Conservation (phyloP, 2,113 vertebrate species). For the Crotalus tigris region DNA sequence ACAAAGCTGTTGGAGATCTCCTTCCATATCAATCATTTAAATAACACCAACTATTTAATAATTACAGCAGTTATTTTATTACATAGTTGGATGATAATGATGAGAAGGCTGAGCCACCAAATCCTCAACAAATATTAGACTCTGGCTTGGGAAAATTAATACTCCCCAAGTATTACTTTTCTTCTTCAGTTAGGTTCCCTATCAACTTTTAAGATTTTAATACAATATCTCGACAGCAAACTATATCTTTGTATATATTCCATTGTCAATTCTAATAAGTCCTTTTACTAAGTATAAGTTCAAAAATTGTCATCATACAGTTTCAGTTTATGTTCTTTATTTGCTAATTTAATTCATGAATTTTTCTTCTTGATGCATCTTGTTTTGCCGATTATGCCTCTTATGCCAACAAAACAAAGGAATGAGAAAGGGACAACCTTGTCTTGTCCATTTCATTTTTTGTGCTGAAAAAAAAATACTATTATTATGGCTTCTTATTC, state of each 20-base stretch:
- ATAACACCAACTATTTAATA: not conserved
- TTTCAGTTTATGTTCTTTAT: not conserved
- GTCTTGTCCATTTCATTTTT: not conserved
- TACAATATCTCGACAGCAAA: not conserved
- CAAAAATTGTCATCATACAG: not conserved
- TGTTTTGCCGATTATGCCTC: not conserved
- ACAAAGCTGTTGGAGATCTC: not conserved
- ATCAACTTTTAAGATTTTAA: not conserved
- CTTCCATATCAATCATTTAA: not conserved
- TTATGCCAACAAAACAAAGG: not conserved
- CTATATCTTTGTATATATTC: not conserved
- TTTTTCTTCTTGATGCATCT: not conserved
- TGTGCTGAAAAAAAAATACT: not conserved
- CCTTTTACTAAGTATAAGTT: no score
- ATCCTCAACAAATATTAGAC: not conserved
- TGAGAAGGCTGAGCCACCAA: not conserved
- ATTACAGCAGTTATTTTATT: not conserved
- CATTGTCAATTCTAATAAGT: not conserved
- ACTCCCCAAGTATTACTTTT: not conserved
- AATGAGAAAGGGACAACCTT: not conserved
- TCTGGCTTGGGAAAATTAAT: not conserved
- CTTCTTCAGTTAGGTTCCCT: not conserved
- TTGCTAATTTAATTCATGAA: not conserved
- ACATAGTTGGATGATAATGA: not conserved
- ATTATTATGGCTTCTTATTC: not conserved